Evolutionary conservation across 2,797 vertebrate species (phyloP).

Genomic region (Anguilla marmorata): DNA sequence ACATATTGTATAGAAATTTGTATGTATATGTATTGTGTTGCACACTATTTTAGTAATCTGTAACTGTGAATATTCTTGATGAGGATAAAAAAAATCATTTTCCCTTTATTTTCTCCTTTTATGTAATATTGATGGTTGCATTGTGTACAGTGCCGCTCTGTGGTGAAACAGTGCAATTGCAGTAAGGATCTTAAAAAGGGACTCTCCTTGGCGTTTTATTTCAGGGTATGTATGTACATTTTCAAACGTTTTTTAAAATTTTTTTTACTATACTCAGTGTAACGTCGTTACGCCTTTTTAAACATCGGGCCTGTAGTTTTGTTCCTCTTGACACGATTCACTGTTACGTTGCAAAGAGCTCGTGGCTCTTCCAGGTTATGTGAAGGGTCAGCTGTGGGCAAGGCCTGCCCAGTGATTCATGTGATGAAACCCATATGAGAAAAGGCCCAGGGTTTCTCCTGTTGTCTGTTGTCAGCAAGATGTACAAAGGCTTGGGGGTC

Average conservation of each 20-base stretch:
- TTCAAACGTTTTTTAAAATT: conserved; percentile 54
- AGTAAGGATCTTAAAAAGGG: conserved; percentile 64
- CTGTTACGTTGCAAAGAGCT: conserved; percentile 34
- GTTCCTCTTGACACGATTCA: conserved; percentile 61
- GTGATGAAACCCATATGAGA: not conserved
- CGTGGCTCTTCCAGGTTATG: conserved; percentile 2
- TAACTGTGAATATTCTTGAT: conserved; percentile 79
- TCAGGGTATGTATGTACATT: conserved; percentile 62
- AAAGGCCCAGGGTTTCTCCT: not conserved
- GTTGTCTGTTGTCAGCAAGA: conserved; percentile 9
- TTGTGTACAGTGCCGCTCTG: conserved; percentile 37
- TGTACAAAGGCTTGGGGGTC: not conserved
- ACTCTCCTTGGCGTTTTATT: conserved; percentile 55
- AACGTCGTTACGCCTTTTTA: conserved; percentile 55
- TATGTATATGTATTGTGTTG: conserved; percentile 75
- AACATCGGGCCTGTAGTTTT: conserved; percentile 49
- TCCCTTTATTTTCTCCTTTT: conserved; percentile 48
- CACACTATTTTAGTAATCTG: conserved; percentile 77
- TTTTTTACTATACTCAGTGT: conserved; percentile 45
- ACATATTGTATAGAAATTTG: conserved; percentile 67
- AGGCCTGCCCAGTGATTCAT: not conserved
- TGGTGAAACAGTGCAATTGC: conserved; percentile 36
- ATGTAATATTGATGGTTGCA: conserved; percentile 49
- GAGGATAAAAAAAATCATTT: conserved; percentile 54
- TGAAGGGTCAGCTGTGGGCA: not conserved